A percentile compares a stretch with the other conserved stretches of the same genome.
These are phyloP conservation scores for Chironomus riparius DNA, from an alignment of 2,888 invertebrate species.

Conservation along the genomic window DNA sequence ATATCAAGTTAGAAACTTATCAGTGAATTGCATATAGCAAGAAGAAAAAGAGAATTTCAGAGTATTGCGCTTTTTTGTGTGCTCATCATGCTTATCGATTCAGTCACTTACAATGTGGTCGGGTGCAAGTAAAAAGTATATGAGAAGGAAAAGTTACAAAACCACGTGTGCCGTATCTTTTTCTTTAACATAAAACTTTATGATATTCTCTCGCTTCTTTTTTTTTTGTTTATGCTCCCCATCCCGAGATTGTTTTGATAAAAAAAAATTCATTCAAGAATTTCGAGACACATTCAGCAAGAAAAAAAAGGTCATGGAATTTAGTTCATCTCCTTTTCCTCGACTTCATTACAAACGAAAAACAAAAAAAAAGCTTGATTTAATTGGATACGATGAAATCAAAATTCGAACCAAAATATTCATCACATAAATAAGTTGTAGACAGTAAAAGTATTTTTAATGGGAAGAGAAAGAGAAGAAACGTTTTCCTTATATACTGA, in stretches of 20 bases:
- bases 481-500: background rate
- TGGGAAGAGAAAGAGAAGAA: background rate
- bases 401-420: too few relatives aligned
- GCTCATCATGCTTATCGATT: slow-evolving; percentile 10
- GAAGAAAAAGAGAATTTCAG: background rate
- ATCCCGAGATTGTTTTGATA: slow-evolving; percentile 20
- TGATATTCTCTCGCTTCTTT: slow-evolving; percentile 14
- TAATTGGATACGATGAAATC: background rate
- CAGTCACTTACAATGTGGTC: background rate
- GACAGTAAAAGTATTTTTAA: background rate
- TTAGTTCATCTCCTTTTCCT: background rate
- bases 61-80: background rate
- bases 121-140: background rate
- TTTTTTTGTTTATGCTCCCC: background rate
- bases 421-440: too few relatives aligned
- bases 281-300: background rate
- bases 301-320: slow-evolving; percentile 1
- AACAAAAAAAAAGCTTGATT: background rate
- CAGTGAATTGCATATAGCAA: background rate
- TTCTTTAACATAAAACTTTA: slow-evolving; percentile 10
- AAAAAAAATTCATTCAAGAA: slow-evolving; percentile 13
- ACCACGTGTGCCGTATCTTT: slow-evolving; percentile 23
- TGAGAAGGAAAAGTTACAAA: slow-evolving; percentile 12
- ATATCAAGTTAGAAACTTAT: background rate
- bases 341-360: background rate